Evolutionary conservation across 2,888 invertebrate genomes (phyloP).

Genomic region (Lathronympha strigana): DNA sequence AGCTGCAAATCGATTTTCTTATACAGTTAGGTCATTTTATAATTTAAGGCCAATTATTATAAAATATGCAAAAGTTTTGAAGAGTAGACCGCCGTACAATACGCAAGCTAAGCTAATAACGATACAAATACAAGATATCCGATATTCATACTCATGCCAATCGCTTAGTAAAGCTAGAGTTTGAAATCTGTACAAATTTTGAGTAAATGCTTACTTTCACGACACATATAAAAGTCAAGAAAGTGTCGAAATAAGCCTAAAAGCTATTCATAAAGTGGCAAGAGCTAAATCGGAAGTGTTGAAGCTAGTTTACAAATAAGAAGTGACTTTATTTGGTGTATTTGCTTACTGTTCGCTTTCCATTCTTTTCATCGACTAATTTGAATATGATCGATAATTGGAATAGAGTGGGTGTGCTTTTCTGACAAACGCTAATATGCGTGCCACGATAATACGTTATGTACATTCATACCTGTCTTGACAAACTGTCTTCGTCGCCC

Average conservation of each 20-base stretch:
- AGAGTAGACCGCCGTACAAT: slow-evolving; percentile 1
- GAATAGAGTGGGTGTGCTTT: slow-evolving; percentile 28
- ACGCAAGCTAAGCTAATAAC: slow-evolving; percentile 37
- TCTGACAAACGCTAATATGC: slow-evolving; percentile 29
- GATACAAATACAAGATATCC: slow-evolving; percentile 36
- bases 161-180: slow-evolving; percentile 34
- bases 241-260: slow-evolving; percentile 23
- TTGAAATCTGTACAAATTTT: slow-evolving; percentile 25
- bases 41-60: too few relatives aligned
- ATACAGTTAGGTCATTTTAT: too few relatives aligned
- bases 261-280: slow-evolving; percentile 33
- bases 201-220: slow-evolving; percentile 17
- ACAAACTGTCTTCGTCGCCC: slow-evolving; percentile 85
- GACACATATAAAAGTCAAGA: slow-evolving; percentile 20
- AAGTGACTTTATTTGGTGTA: slow-evolving; percentile 11
- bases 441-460: slow-evolving; percentile 21
- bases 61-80: background rate
- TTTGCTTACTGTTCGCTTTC: slow-evolving; percentile 16
- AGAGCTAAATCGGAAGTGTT: slow-evolving; percentile 22
- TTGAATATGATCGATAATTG: slow-evolving; percentile 26
- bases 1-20: background rate
- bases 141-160: slow-evolving; percentile 36
- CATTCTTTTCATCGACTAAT: slow-evolving; percentile 26
- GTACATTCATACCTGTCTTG: slow-evolving; percentile 73
- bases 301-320: slow-evolving; percentile 19